A percentile compares a stretch with the other conserved stretches of the same genome.
These are phyloP conservation scores for Leucopsar rothschildi DNA, from an alignment of 2,113 vertebrate genomes.

Conservation along the genomic window DNA sequence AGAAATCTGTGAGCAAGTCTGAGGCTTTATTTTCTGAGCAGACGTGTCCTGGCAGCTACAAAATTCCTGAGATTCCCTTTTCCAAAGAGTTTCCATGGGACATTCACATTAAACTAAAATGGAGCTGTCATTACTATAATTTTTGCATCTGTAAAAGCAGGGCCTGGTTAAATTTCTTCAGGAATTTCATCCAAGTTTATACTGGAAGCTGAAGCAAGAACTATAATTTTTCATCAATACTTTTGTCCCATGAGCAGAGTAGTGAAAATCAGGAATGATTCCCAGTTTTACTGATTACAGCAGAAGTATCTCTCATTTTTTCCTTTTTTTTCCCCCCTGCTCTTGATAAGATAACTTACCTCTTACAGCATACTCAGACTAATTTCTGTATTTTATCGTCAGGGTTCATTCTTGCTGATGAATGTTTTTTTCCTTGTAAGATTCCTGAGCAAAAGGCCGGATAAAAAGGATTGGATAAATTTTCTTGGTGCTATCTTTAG, in stretches of 20 bases:
- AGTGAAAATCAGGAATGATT: background rate
- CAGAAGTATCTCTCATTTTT: background rate
- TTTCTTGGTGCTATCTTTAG: background rate
- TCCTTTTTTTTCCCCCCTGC: accelerated
- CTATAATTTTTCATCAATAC: background rate
- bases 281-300: background rate
- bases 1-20: background rate
- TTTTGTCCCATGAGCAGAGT: background rate
- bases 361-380: background rate
- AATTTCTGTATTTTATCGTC: background rate
- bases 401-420: background rate
- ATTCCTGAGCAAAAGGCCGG: background rate
- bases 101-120: accelerated
- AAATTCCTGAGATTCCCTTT: background rate
- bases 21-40: background rate
- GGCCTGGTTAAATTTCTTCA: background rate
- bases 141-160: background rate
- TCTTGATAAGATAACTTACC: background rate
- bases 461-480: background rate
- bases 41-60: background rate
- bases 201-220: background rate
- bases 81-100: background rate
- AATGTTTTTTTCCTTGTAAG: background rate
- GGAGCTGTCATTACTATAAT: background rate
- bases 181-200: background rate